These are phyloP conservation scores for Plutomurus gul DNA, from an alignment of 1,140 invertebrate species.

Conservation along the genomic window DNA sequence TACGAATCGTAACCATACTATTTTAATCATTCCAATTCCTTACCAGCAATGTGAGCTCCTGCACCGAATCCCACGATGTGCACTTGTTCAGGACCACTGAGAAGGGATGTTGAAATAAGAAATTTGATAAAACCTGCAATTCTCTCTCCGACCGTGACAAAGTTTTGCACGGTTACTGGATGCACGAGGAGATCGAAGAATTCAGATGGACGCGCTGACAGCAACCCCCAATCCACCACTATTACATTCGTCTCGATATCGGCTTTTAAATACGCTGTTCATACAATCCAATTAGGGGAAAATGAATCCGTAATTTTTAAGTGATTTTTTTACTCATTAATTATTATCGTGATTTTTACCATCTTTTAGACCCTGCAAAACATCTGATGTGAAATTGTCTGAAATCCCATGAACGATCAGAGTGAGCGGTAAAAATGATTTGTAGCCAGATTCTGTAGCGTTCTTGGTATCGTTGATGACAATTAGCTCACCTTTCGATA, in stretches of 20 bases:
- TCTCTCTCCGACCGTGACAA: background rate
- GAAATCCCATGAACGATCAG: conserved; percentile 29
- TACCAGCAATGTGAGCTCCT: background rate
- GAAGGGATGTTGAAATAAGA: background rate
- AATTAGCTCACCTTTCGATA: background rate
- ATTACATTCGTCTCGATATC: conserved; percentile 20
- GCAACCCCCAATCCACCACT: conserved; percentile 34
- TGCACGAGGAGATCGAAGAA: background rate
- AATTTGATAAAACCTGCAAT: background rate
- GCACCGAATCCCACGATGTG: conserved; percentile 25
- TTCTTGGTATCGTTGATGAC: background rate
- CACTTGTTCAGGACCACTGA: background rate
- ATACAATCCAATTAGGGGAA: background rate
- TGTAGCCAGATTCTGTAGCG: background rate
- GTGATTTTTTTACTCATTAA: background rate
- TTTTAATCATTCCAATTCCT: too few species aligned
- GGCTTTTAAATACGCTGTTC: background rate
- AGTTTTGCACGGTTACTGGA: background rate
- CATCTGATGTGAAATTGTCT: conserved; percentile 2
- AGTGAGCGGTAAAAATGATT: background rate
- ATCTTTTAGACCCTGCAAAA: conserved; percentile 20
- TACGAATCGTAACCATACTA: too few species aligned
- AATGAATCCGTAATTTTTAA: background rate
- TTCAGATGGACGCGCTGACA: background rate
- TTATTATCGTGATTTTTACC: background rate